These are phyloP conservation scores for Chaitophorus viminalis DNA, from an alignment of 2,888 invertebrate species.

Conservation along the genomic window DNA sequence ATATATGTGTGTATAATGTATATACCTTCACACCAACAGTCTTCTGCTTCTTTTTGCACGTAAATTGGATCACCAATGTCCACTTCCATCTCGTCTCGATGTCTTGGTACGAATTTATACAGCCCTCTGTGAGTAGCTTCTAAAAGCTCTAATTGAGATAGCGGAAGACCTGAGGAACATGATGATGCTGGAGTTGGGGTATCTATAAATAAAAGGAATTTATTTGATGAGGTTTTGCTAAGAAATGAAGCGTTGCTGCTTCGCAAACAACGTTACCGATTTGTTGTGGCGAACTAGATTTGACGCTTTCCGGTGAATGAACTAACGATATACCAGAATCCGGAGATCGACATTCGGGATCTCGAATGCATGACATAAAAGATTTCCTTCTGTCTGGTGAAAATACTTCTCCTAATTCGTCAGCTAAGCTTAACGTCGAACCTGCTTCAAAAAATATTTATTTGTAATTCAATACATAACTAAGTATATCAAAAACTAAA, in stretches of 20 bases:
- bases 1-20: background rate
- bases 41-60: constrained; percentile 95
- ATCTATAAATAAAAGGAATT: constrained; percentile 44
- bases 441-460: constrained; percentile 70
- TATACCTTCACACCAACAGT: constrained; percentile 95
- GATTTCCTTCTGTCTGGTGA: constrained; percentile 63
- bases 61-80: constrained; percentile 98
- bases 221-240: background rate
- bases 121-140: constrained; percentile 95
- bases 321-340: constrained; percentile 91
- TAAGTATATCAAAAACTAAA: background rate
- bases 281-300: constrained; percentile 81
- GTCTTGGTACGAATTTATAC: constrained; percentile 94
- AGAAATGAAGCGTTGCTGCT: background rate
- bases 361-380: constrained; percentile 65
- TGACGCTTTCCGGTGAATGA: constrained; percentile 89
- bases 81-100: constrained; percentile 94
- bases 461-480: background rate
- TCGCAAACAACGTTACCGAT: constrained; percentile 22
- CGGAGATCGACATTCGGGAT: constrained; percentile 64
- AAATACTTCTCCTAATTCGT: constrained; percentile 65
- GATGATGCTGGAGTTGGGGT: constrained; percentile 63
- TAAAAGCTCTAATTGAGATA: constrained; percentile 83
- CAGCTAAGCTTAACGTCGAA: constrained; percentile 64
- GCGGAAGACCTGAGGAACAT: constrained; percentile 73